Conservation (phyloP, 2,113 vertebrate species). For the Cinclus mexicanus region DNA sequence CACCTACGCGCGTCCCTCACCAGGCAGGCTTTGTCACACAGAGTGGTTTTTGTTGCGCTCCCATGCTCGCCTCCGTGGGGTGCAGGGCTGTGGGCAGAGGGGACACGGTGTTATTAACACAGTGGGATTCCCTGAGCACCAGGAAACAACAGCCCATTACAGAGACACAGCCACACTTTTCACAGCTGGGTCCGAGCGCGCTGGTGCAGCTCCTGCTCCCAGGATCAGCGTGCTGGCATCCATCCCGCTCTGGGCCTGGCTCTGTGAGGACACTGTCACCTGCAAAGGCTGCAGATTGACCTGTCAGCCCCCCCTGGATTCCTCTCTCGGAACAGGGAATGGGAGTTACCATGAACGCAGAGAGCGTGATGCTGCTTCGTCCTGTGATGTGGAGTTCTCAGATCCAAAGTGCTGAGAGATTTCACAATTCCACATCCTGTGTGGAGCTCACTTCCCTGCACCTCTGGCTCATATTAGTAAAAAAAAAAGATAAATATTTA, state of each 20-base stretch:
- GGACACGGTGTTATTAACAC: not conserved
- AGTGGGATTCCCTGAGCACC: not conserved
- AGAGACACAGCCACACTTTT: not conserved
- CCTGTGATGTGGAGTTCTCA: not conserved
- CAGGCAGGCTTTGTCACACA: not conserved
- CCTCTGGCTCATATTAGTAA: not conserved
- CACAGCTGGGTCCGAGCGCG: not conserved
- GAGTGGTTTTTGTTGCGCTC: not conserved
- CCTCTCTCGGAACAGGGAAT: not conserved
- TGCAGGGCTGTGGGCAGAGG: not conserved
- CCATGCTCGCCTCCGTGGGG: fast-evolving
- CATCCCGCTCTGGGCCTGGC: not conserved
- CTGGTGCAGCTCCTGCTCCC: no score
- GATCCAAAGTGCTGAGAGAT: not conserved
- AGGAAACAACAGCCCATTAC: not conserved
- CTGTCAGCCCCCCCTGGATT: not conserved
- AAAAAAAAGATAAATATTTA: not conserved
- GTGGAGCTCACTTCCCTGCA: not conserved
- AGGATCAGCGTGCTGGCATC: fast-evolving
- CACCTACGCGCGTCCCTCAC: fast-evolving
- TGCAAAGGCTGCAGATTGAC: not conserved
- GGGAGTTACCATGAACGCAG: fast-evolving
- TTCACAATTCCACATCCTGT: not conserved
- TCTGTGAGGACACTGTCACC: not conserved
- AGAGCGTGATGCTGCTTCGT: not conserved